These are phyloP conservation scores for Sphaerophoria rueppellii DNA, from an alignment of 2,888 invertebrate species.

Conservation along the genomic window DNA sequence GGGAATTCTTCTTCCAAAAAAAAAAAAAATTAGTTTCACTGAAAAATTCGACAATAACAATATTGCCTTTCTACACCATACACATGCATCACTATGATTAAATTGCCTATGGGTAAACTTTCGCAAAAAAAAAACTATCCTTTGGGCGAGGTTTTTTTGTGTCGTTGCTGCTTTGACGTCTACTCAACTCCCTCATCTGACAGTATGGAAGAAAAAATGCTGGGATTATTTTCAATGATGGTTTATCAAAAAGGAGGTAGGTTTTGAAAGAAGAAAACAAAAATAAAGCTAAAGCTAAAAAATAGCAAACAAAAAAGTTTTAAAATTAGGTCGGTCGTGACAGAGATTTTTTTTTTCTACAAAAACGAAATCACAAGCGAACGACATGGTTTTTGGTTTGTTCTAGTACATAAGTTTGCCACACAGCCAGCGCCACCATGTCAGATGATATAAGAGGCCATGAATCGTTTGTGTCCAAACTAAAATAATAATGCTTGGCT, in stretches of 20 bases:
- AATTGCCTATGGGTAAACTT: constrained; percentile 59
- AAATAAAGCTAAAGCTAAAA: constrained; percentile 45
- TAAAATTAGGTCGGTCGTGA: constrained; percentile 65
- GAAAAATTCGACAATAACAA: constrained; percentile 6
- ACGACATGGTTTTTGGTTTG: constrained; percentile 28
- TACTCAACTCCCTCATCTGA: neutral
- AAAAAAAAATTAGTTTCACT: constrained; percentile 57
- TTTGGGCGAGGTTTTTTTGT: constrained; percentile 22
- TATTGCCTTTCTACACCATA: neutral
- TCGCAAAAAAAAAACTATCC: constrained; percentile 41
- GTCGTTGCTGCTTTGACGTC: neutral
- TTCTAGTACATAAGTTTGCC: constrained; percentile 35
- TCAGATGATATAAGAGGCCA: constrained; percentile 52
- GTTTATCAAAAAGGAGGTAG: neutral
- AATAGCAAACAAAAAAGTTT: constrained; percentile 36
- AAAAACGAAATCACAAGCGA: neutral
- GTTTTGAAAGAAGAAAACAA: constrained; percentile 26
- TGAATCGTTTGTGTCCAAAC: constrained; percentile 47
- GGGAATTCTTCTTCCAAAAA: constrained; percentile 39
- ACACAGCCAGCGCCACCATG: neutral
- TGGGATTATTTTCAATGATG: constrained; percentile 18
- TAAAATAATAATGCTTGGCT: constrained; percentile 35
- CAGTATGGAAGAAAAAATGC: neutral
- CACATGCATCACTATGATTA: constrained; percentile 43
- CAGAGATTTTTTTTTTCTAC: constrained; percentile 26